A percentile compares a stretch with the other conserved stretches of the same genome.
phyloP scores from a whole-genome alignment of 2,113 vertebrate genomes.

The Ondatra zibethicus region DNA sequence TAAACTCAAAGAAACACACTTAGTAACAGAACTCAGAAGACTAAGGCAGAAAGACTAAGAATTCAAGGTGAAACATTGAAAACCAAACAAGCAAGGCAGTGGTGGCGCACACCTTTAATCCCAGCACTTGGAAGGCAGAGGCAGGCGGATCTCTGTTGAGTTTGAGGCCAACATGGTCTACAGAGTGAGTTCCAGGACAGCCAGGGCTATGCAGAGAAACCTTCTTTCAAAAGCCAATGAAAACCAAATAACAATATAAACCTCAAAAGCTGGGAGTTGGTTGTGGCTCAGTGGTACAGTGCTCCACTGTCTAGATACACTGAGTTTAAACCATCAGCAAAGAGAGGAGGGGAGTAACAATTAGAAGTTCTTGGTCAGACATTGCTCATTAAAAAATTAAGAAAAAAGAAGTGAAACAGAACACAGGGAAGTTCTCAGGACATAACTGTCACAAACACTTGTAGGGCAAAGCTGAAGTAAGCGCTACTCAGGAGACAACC shows the following conservation, averaged over 20 bases:
- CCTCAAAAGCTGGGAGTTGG: too few relatives aligned
- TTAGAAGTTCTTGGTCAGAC: neutral
- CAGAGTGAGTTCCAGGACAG: too few relatives aligned
- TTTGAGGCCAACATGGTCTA: too few relatives aligned
- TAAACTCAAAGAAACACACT: neutral
- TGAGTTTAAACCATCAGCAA: neutral
- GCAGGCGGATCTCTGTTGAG: too few relatives aligned
- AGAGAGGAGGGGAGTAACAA: neutral
- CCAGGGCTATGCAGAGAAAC: too few relatives aligned
- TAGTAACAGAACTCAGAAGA: neutral
- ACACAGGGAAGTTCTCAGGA: neutral
- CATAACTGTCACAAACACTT: neutral
- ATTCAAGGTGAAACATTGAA: neutral
- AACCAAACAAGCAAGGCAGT: neutral
- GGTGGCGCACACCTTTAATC: too few relatives aligned
- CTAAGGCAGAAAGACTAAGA: neutral
- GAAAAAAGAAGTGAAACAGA: neutral
- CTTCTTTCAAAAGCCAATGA: too few relatives aligned
- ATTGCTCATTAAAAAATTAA: too few relatives aligned
- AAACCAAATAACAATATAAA: too few relatives aligned
- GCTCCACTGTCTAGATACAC: neutral
- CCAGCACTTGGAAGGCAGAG: too few relatives aligned
- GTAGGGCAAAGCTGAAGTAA: neutral
- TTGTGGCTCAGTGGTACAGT: neutral
- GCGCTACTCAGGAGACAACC: too few relatives aligned